Conservation (phyloP, 1,140 invertebrate species). For the Contarinia nasturtii region DNA sequence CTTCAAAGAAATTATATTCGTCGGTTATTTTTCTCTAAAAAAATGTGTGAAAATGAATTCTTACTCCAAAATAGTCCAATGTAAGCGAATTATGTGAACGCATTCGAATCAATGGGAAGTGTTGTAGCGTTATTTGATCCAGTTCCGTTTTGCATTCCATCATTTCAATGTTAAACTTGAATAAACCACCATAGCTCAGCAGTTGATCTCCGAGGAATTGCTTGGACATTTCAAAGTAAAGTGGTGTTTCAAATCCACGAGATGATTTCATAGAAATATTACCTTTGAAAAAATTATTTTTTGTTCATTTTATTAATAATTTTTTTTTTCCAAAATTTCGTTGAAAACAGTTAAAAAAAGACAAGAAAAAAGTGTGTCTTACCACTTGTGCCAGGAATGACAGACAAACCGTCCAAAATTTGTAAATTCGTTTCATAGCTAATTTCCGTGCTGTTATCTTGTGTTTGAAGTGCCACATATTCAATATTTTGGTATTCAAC, state of each 20-base stretch:
- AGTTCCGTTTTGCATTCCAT: conserved; percentile 40
- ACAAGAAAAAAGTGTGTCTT: neutral
- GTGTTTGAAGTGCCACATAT: conserved; percentile 13
- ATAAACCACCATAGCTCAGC: conserved; percentile 77
- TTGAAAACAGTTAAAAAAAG: too few relatives aligned
- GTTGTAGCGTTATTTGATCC: conserved; percentile 25
- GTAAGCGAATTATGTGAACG: conserved; percentile 60
- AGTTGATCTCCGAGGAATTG: conserved; percentile 76
- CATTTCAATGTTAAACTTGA: conserved; percentile 59
- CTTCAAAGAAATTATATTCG: conserved; percentile 1
- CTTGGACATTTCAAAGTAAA: conserved; percentile 72
- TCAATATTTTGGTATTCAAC: conserved; percentile 26
- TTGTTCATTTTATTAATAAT: too few relatives aligned
- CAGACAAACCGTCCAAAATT: conserved; percentile 26
- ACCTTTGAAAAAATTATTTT: conserved; percentile 27
- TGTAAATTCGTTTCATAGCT: too few relatives aligned
- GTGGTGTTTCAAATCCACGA: conserved; percentile 45
- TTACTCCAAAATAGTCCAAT: conserved; percentile 60
- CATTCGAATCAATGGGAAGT: conserved; percentile 65
- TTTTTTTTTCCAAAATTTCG: too few relatives aligned
- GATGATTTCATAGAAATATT: conserved; percentile 46
- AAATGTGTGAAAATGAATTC: too few relatives aligned
- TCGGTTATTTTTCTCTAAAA: too few relatives aligned
- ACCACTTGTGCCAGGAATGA: conserved; percentile 21
- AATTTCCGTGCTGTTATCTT: conserved; percentile 12